Base-by-base conservation (phyloP, 1,140 invertebrate species). In the Papilio polyxenes region DNA sequence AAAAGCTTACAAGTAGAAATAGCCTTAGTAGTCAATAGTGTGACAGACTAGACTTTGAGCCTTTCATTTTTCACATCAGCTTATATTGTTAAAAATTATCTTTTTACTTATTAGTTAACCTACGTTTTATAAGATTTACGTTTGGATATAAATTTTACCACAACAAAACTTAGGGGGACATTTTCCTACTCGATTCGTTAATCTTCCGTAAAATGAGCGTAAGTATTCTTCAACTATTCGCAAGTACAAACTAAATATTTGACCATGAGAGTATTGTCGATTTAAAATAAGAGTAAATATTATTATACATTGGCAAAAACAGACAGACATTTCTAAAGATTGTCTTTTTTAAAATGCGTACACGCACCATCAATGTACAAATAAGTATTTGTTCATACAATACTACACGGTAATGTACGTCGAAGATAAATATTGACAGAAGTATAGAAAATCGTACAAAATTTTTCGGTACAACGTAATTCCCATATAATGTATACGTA, bases 321-420 rank as follows among this genome's bases (percentile, higher is more conserved):
- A 65, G 62, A 23, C 23, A 65, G 62, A 13, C 31, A 65, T 65
- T 31, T 65, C 31, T 3, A 4, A 65, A 20, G 6, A 59, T 8
- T 37, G 62, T 37, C 11, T 31, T 31, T 65, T 65, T 65, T 65
- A 65, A 31, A 23, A 65, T 31, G 11, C 23, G 62, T 65, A 31
- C 62, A 65, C 62, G 62, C 62, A 15, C 23, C 62, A 10, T 65
- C 3, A 15, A 51, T 9, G 17, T 59, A 20, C 56, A 8, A 51
- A 59, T 53, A 53, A 10, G 23, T 65, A 65, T 65, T 65, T 65
- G 62, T 31, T 31, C 62, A 65, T 59, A 78, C 59, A 56, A 78
- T 59, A n/a, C 75, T 31, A 56, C 37, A 75, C 51, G 72, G 53
- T 82, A 75, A 62, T 75, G 20, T 83, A 75, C 56, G 69, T 59